phyloP scores from a whole-genome alignment of 2,888 invertebrate species.

The Clusia tigrina region DNA sequence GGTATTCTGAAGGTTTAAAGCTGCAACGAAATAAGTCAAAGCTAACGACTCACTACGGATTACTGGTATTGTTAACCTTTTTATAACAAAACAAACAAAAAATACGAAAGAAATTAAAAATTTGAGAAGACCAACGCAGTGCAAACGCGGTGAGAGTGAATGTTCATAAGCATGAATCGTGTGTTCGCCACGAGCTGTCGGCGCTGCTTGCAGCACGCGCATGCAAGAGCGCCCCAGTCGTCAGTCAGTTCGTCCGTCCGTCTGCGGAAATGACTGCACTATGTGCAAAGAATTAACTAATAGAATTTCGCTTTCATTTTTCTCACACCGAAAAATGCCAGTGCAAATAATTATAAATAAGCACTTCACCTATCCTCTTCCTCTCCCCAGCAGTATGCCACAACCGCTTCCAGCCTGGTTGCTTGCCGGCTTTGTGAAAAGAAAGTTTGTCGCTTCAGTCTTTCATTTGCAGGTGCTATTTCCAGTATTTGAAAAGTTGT shows the following conservation, averaged over 20 bases:
- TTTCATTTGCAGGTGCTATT: slow-evolving; percentile 5
- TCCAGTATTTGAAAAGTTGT: too few species aligned
- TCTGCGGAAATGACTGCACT: slow-evolving; percentile 24
- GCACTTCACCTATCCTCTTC: slow-evolving; percentile 11
- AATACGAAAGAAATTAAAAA: too few species aligned
- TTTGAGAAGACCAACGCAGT: slow-evolving; percentile 13
- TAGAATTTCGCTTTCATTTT: slow-evolving; percentile 61
- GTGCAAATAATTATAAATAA: slow-evolving; percentile 26
- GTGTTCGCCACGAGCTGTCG: neutral
- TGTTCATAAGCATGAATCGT: slow-evolving; percentile 4
- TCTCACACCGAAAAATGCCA: slow-evolving; percentile 32
- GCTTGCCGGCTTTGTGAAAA: slow-evolving; percentile 41
- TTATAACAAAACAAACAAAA: too few species aligned
- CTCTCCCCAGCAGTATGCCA: slow-evolving; percentile 43
- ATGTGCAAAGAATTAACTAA: slow-evolving; percentile 60
- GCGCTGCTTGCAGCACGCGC: neutral
- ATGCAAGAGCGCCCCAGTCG: slow-evolving; percentile 4
- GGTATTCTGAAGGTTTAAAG: too few species aligned
- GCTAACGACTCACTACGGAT: too few species aligned
- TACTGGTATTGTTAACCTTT: too few species aligned
- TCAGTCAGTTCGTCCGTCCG: slow-evolving; percentile 22
- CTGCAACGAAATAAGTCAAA: too few species aligned
- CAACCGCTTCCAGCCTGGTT: slow-evolving; percentile 38
- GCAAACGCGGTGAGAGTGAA: slow-evolving; percentile 17
- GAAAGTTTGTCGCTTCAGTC: slow-evolving; percentile 43